Evolutionary conservation across 1,140 invertebrate genomes (phyloP), one percentile per base, ranked within the genome.

Genomic region (Bombus ignitus): DNA sequence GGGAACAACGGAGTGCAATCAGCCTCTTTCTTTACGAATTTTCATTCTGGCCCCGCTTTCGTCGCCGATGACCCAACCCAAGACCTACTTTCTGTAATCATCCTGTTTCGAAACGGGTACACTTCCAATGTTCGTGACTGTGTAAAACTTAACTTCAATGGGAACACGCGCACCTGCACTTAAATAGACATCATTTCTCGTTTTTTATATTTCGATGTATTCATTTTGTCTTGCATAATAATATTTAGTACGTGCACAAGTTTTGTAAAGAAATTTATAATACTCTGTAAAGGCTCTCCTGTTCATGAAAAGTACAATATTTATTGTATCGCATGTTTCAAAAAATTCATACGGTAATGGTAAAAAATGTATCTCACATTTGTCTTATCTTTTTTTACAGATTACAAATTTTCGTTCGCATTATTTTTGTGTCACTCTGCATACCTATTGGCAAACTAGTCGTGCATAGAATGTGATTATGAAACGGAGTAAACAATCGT

Each of bases 31-130:
- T 72, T 42, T 13, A 28, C 79, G 70, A 59, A 81, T 81, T 81
- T 59, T 74, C 53, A 74, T 74, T 82, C n/a, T 32, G 22, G 53
- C 9, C 62, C 25, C 15, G 15, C 73, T 83, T 68, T 77, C 62
- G 35, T 76, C 35, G 57, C 42, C 32, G 28, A 72, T 39, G 73
- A 65, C 70, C 80, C 70, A 74, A 42, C 80, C 70, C 80, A 82
- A 74, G n/a, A 39, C 62, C 81, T 77, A 83, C 81, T 83, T 83
- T 83, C 59, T 65, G 44, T 39, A 32, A 74, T 73, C 39, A 37
- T 74, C 53, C 80, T 62, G 53, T 35, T 28, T 57, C 32, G 39
- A 62, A 82, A 74, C 80, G n/a, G 39, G 37, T 65, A 82, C 68
- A 62, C 47, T 37, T 18, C 59, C 18, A 28, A 35, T 15, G 39